These are phyloP conservation scores for Drosophila algonquin DNA, from an alignment of 2,888 invertebrate species.

Conservation along the genomic window DNA sequence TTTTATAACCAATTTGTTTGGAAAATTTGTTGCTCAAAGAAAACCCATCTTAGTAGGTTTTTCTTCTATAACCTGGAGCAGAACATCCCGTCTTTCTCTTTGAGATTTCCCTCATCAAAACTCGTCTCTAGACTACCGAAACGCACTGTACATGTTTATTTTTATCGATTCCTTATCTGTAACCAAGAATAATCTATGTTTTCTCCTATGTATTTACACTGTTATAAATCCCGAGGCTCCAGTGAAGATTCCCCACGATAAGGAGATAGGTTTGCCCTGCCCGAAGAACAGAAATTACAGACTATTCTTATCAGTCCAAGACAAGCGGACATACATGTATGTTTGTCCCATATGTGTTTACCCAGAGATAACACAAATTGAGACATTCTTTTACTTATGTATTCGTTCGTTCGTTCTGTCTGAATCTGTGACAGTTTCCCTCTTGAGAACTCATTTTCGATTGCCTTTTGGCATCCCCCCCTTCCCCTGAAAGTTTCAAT, in stretches of 20 bases:
- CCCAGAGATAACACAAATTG: slow-evolving; percentile 20
- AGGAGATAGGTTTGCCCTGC: neutral
- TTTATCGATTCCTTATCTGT: neutral
- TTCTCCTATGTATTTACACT: neutral
- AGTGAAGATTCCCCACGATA: neutral
- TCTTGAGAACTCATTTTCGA: slow-evolving; percentile 35
- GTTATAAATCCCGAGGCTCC: neutral
- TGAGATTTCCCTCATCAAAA: too few relatives aligned
- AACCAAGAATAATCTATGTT: neutral
- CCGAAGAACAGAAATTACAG: slow-evolving; percentile 4
- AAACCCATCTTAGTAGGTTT: too few relatives aligned
- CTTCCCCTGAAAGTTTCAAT: slow-evolving; percentile 20
- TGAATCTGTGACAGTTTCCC: slow-evolving; percentile 21
- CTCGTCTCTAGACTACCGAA: neutral
- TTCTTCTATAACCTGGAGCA: too few relatives aligned
- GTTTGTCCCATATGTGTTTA: slow-evolving; percentile 3
- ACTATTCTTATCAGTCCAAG: slow-evolving; percentile 13
- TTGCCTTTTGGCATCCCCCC: slow-evolving; percentile 14
- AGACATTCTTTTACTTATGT: slow-evolving; percentile 16
- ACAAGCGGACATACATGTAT: neutral
- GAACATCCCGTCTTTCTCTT: too few relatives aligned
- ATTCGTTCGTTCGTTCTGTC: neutral
- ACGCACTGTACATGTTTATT: neutral
- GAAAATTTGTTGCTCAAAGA: too few relatives aligned
- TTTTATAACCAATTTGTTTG: neutral